Evolutionary conservation across 2,888 invertebrate species (phyloP), one percentile per base, ranked within the genome.

Genomic region (Parascotia fuliginaria): DNA sequence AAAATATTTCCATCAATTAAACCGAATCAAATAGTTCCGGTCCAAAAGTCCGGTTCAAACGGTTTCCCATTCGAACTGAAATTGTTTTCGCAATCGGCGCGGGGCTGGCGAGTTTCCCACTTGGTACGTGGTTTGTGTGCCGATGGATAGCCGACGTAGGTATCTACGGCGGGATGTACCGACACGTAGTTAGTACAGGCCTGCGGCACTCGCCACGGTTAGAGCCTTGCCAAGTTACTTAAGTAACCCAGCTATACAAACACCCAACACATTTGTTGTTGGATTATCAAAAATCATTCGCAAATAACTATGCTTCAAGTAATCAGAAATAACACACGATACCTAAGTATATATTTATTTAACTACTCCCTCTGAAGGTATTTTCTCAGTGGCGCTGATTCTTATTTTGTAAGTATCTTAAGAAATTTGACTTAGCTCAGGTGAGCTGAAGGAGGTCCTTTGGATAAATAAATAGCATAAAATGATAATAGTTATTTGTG

Each of bases 31-130:
- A 67, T 63, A 60, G 60, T 67, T 67, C 58, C 57, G 54, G 47
- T 57, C 60, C 46, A 60, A 60, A 60, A 59, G 59, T 65, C 51
- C 57, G 51, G 59, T 62, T 55, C 55, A 53, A 67, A 64, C 65
- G 60, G 64, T 55, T 61, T 59, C 52, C 57, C 58, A 65, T 70
- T 63, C 65, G 65, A 64, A 61, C 47, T 53, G 62, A 73, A 73
- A 74, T 75, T 75, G 73, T 74, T 74, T 74, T 71, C 65, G 50
- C 70, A 67, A 70, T 70, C 70, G 70, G 68, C 60, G 56, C 60
- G 56, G 51, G 49, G 45, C 70, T 73, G 74, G 77, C 74, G 62
- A 60, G 60, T 45, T 64, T 69, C 75, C 74, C 70, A 65, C 53
- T 48, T 36, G 3, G 51, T 67, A 76, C 76, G 76, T 77, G 76